Base-by-base conservation (phyloP, 1,140 invertebrate species). In the Pseudomyrmex concolor region DNA sequence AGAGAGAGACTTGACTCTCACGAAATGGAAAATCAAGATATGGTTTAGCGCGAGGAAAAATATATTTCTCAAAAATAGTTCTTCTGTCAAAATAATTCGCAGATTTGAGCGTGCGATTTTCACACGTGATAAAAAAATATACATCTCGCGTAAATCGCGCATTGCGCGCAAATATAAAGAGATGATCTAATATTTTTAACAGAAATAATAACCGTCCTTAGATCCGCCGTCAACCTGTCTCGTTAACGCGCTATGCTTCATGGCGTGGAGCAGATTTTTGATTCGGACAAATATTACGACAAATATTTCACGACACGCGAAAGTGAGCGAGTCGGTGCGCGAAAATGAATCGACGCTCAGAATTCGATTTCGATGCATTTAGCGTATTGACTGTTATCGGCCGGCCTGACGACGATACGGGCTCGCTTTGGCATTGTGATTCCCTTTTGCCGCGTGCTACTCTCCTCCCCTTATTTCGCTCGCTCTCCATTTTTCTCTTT, bases 361-460 rank as follows among this genome's bases (percentile, higher is more conserved):
- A 92, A 34, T 92, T 92, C 84, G 87, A 92, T 92, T 91, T 86
- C 90, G 82, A 91, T 90, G 90, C 86, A 91, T 91, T 92, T 89
- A 90, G 89, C 89, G 85, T 90, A 93, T 92, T 89, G 88, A 91
- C 89, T 88, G 87, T 86, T 92, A 92, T 91, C 91, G 89, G 85
- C 89, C 85, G 85, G 84, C 85, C 88, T 90, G 89, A 89, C 89
- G 89, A 87, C 85, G 89, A 92, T 92, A 92, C 78, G 89, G 84
- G 89, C 89, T 89, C 89, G 89, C 84, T 84, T 87, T 85, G 87
- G 88, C 87, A 92, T 92, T 92, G 91, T 92, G 88, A 92, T 84
- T 89, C 80, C 81, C 76, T 80, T 51, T 84, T 48, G 83, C 55
- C 73, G 73, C 68, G 51, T 57, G 68, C 25, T 3, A 70, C 2